Evolutionary conservation across 1,140 invertebrate species (phyloP).

Genomic region (Nixonia krombeini): DNA sequence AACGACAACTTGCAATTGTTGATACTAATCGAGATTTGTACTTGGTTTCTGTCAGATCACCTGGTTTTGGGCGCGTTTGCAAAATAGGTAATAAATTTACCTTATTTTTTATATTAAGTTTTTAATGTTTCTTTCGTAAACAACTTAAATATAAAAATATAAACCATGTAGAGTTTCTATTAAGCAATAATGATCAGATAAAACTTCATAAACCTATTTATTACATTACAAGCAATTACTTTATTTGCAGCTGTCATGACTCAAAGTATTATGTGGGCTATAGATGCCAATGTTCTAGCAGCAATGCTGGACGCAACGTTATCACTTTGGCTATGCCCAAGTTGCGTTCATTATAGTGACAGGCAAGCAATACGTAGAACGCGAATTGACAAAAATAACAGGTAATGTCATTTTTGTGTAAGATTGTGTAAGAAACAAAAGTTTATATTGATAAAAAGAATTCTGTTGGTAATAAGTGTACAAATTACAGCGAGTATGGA

Average conservation of each 20-base stretch:
- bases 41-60: constrained; percentile 79
- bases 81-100: constrained; percentile 79
- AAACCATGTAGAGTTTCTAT: too few relatives aligned
- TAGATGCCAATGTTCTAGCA: constrained; percentile 86
- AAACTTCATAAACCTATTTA: too few relatives aligned
- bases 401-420: constrained; percentile 58
- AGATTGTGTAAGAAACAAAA: too few relatives aligned
- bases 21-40: constrained; percentile 88
- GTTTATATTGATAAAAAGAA: neutral
- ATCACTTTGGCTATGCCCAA: constrained; percentile 89
- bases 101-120: constrained; percentile 2
- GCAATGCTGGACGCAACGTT: constrained; percentile 86
- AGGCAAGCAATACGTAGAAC: constrained; percentile 79
- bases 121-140: neutral
- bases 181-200: too few relatives aligned
- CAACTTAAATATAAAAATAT: too few relatives aligned
- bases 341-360: constrained; percentile 76
- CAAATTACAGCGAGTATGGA: constrained; percentile 79
- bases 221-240: too few relatives aligned
- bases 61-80: constrained; percentile 77
- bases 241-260: constrained; percentile 79
- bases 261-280: constrained; percentile 86
- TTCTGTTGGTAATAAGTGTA: neutral
- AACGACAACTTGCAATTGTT: constrained; percentile 83
- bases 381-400: constrained; percentile 77